Evolutionary conservation across 1,140 invertebrate species (phyloP), one percentile per base, ranked within the genome.

Genomic region (Leptopilina clavipes): DNA sequence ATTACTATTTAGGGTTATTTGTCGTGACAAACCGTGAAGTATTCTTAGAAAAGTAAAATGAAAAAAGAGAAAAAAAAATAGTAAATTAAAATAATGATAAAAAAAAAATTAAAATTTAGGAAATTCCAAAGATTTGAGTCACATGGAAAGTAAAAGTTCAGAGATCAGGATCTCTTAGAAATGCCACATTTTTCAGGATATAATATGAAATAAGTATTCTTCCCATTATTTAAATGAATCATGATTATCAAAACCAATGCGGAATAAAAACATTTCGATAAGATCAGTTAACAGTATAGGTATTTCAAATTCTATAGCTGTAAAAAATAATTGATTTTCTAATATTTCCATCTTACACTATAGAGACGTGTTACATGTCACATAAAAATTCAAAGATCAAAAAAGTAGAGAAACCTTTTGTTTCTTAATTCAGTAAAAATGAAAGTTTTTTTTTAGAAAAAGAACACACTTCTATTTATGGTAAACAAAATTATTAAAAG

Each of bases 21-120:
- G 48, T 52, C n/a, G 48, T 52, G 48, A 52, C 48, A n/a, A 52
- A 52, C 48, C 48, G 48, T 52, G 48, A 52, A 52, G 48, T 52
- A 52, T 52, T 52, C 48, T 52, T 52, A 52, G 48, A 52, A n/a
- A 52, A 52, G 48, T 52, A 52, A 52, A 52, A 17, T n/a, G 48
- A 52, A 52, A 52, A n/a, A 17, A 52, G n/a, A n/a, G 14, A 52
- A 52, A 17, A 52, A 52, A 52, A 17, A 52, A n/a, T 6, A 52
- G 48, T 48, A 52, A 52, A 40, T 40, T 40, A 17, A 52, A 52
- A 52, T 52, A 40, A 40, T 40, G 7, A 40, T 40, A 31, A 31
- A 5, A 31, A 5, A 31, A 40, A 40, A 40, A 40, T 40, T 40
- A 8, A 40, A 40, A 40, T 52, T 52, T 52, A 52, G 48, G 48